Base-by-base conservation (phyloP, 2,797 vertebrate species). In the Characodon lateralis region DNA sequence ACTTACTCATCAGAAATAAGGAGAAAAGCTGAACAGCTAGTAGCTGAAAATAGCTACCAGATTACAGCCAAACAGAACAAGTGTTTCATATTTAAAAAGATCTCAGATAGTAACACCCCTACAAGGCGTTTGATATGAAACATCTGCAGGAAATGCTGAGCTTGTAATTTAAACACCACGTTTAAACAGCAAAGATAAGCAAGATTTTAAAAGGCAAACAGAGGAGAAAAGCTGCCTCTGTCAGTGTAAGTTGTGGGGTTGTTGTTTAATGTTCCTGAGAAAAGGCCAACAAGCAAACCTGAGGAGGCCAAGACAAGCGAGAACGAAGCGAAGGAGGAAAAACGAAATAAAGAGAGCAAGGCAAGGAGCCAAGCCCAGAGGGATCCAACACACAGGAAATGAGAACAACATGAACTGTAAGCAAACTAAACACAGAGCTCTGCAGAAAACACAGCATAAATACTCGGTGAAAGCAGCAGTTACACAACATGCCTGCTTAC, bases 381-480 rank as follows among this genome's bases (percentile, higher is more conserved):
- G 87, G 80, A 84, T 89, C 83, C 77, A 70, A 81, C 71, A 71
- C n/a, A 86, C 91, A 93, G 88, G 89, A 92, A 92, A 89, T 83
- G 76, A 90, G 56, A 73, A 70, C 79, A 80, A n/a, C 12, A 12
- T 51, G 20, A 31, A 83, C 69, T 65, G 14, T 18, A 76, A 76
- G 65, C 59, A 68, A 51, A 71, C 50, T 35, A 35, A 72, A 53
- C 61, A 24, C 70, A 53, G 65, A 66, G 24, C 35, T 10, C 4
- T 65, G 39, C n/a, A 18, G 69, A 71, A 18, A 50, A 28, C 46
- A 2, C 39, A 51, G 48, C 41, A 48, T 6, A 48, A 48, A 70
- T 1, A 39, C 13, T 58, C 61, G 18, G 28, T 13, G 5, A 55
- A 77, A 78, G 39, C 39, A 31, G 13, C 39, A 14, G 63, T 71